phyloP scores from a whole-genome alignment of 1,140 invertebrate species.

The Caenorhabditis elegans region WBcel235 BX284604.4:3014001-3014500 shows the following conservation, averaged over 20 bases:
- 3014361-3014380: no score
- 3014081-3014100: neutral
- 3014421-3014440: no score
- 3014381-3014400: no score
- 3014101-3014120: neutral
- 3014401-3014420: neutral
- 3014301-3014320: no score
- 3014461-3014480: no score
- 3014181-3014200: neutral
- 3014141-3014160: neutral
- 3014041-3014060: neutral
- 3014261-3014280: conserved; percentile 7
- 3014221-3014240: neutral
- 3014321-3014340: no score
- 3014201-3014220: neutral
- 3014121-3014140: neutral
- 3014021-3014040: conserved; percentile 8
- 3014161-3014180: neutral
- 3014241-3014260: conserved; percentile 12
- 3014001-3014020: conserved; percentile 20
- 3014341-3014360: no score
- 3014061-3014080: neutral
- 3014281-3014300: no score
- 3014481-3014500: no score
- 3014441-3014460: no score